A percentile compares a stretch with the other conserved stretches of the same genome.
Conservation (phyloP, 1,140 invertebrate species). For the Anadara kagoshimensis region DNA sequence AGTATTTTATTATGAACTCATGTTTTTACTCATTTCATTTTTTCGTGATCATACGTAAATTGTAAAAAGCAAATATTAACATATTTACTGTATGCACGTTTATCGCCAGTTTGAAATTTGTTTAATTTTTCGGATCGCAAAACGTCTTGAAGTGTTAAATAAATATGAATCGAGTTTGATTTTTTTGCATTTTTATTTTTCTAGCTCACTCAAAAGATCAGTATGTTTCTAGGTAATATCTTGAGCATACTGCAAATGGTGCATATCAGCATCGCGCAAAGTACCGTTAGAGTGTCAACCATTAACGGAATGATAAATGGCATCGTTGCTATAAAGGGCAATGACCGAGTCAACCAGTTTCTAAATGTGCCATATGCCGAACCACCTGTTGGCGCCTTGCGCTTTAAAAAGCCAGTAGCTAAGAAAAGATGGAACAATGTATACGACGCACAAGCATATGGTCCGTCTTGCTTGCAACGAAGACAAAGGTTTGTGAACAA, state of each 20-base stretch:
- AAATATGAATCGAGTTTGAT: too few species aligned
- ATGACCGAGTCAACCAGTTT: constrained; percentile 11
- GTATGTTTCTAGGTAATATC: neutral
- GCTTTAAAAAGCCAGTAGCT: constrained; percentile 15
- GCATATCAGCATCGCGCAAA: neutral
- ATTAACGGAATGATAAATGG: constrained; percentile 14
- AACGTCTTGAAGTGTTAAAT: too few species aligned
- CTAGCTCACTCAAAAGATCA: too few species aligned
- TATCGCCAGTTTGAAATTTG: too few species aligned
- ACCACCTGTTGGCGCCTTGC: constrained; percentile 19
- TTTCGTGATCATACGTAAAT: too few species aligned
- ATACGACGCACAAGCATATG: neutral
- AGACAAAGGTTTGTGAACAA: neutral
- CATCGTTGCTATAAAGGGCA: neutral
- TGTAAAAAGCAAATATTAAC: too few species aligned
- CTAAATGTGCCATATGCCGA: constrained; percentile 22
- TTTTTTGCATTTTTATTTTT: neutral
- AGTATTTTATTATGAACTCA: too few species aligned
- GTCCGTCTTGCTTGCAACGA: constrained; percentile 18
- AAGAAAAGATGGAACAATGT: constrained; percentile 7
- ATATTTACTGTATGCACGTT: too few species aligned
- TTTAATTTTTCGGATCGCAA: too few species aligned
- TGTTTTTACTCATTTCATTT: too few species aligned
- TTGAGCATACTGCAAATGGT: neutral
- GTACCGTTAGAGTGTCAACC: neutral